Evolutionary conservation across 92 coral and sea anemone genomes (phyloP).

Genomic region (Anthopleura xanthogrammica): DNA sequence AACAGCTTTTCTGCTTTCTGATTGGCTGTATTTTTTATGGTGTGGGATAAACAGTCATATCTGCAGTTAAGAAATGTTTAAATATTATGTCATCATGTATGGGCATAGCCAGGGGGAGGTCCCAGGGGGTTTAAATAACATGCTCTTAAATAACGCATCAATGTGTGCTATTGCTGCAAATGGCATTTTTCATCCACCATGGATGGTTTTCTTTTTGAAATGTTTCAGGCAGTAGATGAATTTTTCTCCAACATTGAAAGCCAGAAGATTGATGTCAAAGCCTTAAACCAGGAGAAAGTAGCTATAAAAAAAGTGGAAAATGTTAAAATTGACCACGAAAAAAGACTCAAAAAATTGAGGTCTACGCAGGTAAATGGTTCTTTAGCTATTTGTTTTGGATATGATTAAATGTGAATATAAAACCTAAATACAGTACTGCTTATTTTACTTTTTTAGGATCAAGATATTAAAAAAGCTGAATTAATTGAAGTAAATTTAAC

Average conservation of each 20-base stretch:
- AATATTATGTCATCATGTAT: neutral
- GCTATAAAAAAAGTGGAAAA: slow-evolving; percentile 92
- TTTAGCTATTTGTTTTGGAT: too few species aligned
- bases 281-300: slow-evolving; percentile 84
- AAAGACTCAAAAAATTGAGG: slow-evolving; percentile 70
- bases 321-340: slow-evolving; percentile 85
- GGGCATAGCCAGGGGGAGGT: too few species aligned
- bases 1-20: too few species aligned
- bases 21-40: too few species aligned
- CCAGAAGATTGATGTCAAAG: slow-evolving; percentile 92
- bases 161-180: too few species aligned
- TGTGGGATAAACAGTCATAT: too few species aligned
- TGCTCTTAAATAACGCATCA: too few species aligned
- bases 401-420: too few species aligned
- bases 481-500: slow-evolving; percentile 83
- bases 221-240: slow-evolving; percentile 91
- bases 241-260: slow-evolving; percentile 95
- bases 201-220: neutral
- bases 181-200: too few species aligned
- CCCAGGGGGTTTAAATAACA: too few species aligned
- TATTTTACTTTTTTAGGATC: slow-evolving; percentile 49
- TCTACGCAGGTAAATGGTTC: slow-evolving; percentile 65
- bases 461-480: slow-evolving; percentile 77
- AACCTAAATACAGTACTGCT: too few species aligned
- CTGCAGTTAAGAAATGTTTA: slow-evolving; percentile 6